Evolutionary conservation across 2,888 invertebrate species (phyloP).

Genomic region (Drosophila nr. perissopoda): DNA sequence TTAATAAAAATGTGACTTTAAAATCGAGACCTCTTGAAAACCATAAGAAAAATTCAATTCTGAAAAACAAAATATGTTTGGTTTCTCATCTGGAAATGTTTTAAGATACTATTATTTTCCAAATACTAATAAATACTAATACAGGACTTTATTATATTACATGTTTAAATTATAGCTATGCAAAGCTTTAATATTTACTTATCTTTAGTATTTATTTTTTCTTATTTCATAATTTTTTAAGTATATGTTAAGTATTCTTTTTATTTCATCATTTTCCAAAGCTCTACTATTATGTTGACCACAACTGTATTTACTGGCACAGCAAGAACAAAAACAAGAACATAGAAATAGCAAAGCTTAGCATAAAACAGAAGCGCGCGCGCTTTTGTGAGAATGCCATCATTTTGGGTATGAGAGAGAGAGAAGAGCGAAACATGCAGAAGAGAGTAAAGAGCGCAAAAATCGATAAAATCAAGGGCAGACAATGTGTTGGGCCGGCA

Average conservation of each 20-base stretch:
- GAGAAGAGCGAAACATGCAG: constrained; percentile 7
- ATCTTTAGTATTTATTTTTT: no score
- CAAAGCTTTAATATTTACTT: background rate
- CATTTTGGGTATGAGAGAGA: constrained; percentile 24
- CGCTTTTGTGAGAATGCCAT: constrained; percentile 49
- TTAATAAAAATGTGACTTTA: background rate
- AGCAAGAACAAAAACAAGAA: constrained; percentile 26
- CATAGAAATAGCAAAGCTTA: constrained; percentile 53
- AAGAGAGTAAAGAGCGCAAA: constrained; percentile 71
- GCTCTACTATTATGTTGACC: background rate
- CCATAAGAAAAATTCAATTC: background rate
- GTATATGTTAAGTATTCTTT: background rate
- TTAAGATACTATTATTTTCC: background rate
- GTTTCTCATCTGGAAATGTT: background rate
- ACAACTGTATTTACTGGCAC: background rate
- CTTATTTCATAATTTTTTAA: background rate
- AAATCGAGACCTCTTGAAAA: background rate
- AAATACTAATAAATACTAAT: background rate
- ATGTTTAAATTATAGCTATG: background rate
- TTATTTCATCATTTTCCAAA: background rate
- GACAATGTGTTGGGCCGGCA: constrained; percentile 78
- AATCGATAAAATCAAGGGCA: constrained; percentile 85
- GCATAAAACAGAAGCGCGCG: constrained; percentile 61
- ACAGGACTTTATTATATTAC: no score
- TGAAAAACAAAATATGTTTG: background rate